Conservation (phyloP, 2,888 invertebrate genomes). For the Harpalus rufipes region DNA sequence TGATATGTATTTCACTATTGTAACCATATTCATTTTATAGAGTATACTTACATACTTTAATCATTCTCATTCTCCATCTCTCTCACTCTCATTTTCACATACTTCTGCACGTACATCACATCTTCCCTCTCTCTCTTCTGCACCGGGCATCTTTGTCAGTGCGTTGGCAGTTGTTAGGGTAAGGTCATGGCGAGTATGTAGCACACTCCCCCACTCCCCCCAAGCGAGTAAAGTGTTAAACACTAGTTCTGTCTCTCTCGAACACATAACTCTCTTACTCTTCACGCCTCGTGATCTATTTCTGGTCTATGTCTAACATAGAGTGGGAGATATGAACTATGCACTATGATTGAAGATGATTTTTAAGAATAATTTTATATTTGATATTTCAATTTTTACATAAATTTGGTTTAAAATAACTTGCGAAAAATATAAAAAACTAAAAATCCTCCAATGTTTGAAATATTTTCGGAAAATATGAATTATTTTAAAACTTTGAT, state of each 20-base stretch:
- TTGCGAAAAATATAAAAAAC: no score
- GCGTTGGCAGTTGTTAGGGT: slow-evolving; percentile 46
- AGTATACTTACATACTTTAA: no score
- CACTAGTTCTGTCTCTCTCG: slow-evolving; percentile 26
- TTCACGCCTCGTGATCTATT: slow-evolving; percentile 30
- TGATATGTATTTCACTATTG: no score
- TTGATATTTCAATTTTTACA: no score
- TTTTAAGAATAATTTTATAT: no score
- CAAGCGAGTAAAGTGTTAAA: slow-evolving; percentile 7
- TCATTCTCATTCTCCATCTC: not conserved
- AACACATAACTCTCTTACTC: not conserved
- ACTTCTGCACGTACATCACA: not conserved
- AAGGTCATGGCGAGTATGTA: slow-evolving; percentile 50
- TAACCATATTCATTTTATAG: no score
- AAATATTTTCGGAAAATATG: no score
- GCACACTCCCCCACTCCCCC: slow-evolving; percentile 18
- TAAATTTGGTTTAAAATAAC: no score
- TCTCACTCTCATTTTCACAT: not conserved
- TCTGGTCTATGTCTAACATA: slow-evolving; percentile 13
- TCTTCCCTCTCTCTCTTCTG: not conserved
- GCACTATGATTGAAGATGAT: no score
- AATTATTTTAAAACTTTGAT: no score
- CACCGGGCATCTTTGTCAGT: slow-evolving; percentile 10
- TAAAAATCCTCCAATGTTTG: no score
- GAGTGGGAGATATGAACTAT: not conserved